Evolutionary conservation across 1,140 invertebrate genomes (phyloP).

Genomic region (Sinonovacula constricta): DNA sequence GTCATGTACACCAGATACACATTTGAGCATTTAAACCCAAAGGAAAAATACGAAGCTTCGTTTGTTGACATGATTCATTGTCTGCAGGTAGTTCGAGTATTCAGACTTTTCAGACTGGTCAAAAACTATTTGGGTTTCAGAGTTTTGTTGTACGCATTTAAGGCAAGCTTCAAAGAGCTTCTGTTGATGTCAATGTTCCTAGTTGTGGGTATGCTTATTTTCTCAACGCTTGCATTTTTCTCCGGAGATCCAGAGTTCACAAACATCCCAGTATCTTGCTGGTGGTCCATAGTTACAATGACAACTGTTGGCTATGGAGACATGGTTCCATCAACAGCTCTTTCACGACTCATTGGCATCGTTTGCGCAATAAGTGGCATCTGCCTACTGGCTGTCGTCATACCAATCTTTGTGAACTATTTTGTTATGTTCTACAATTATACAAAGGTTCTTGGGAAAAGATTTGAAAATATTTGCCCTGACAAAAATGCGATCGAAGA

Average conservation of each 20-base stretch:
- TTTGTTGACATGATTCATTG: conserved; percentile 43
- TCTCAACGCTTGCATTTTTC: conserved; percentile 59
- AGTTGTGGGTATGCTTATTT: conserved; percentile 56
- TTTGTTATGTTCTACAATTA: conserved; percentile 80
- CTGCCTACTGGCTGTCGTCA: conserved; percentile 91
- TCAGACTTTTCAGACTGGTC: conserved; percentile 62
- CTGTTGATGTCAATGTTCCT: conserved; percentile 57
- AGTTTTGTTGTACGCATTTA: conserved; percentile 93
- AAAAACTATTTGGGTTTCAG: conserved; percentile 96
- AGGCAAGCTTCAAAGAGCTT: conserved; percentile 58
- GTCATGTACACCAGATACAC: conserved; percentile 37
- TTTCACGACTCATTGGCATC: conserved; percentile 84
- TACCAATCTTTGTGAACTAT: conserved; percentile 94
- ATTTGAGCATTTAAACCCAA: conserved; percentile 16
- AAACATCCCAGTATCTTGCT: conserved; percentile 94
- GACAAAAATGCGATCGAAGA: too few relatives aligned
- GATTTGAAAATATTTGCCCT: too few relatives aligned
- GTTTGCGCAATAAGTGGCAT: conserved; percentile 92
- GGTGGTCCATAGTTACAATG: conserved; percentile 99
- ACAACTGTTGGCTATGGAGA: conserved; percentile 96
- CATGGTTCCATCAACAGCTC: conserved; percentile 50
- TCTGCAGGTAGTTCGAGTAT: conserved; percentile 60
- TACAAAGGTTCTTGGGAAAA: conserved; percentile 52
- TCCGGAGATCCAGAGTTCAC: conserved; percentile 54
- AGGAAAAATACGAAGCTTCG: conserved; percentile 38